A percentile compares a stretch with the other conserved stretches of the same genome.
Conservation (phyloP, 2,888 invertebrate species). For the Scaptomyza flava region DNA sequence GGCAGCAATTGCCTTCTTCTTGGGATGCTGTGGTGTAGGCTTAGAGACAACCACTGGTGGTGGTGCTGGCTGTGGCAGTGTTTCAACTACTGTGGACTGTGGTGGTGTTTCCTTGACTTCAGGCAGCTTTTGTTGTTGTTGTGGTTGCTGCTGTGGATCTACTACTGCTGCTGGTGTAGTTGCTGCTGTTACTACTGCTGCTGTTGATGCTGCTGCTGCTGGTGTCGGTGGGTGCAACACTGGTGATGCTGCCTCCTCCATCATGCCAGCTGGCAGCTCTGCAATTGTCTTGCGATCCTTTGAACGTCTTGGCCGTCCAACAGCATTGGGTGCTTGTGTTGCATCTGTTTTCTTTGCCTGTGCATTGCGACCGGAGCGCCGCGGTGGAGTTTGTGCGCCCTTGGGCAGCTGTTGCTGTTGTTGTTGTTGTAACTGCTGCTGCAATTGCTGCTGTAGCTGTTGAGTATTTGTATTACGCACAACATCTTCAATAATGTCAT, state of each 20-base stretch:
- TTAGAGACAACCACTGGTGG: conserved; percentile 46
- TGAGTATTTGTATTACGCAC: conserved; percentile 87
- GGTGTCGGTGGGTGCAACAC: conserved; percentile 31
- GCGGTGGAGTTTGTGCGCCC: conserved; percentile 83
- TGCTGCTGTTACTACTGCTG: conserved; percentile 72
- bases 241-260: conserved; percentile 75
- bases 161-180: conserved; percentile 13
- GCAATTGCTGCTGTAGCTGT: conserved; percentile 42
- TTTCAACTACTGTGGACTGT: conserved; percentile 2
- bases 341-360: conserved; percentile 79
- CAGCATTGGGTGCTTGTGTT: conserved; percentile 58
- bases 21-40: conserved; percentile 80
- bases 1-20: conserved; percentile 81
- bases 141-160: conserved; percentile 12
- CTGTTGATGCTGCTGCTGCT: conserved; percentile 23
- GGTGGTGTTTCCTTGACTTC: conserved; percentile 26
- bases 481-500: conserved; percentile 96
- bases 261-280: conserved; percentile 76
- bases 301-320: conserved; percentile 87
- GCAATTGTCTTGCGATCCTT: conserved; percentile 88
- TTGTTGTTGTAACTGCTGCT: conserved; percentile 36
- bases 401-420: conserved; percentile 71
- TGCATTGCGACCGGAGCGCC: conserved; percentile 83
- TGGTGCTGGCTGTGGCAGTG: conserved; percentile 9
- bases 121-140: conserved; percentile 14